Evolutionary conservation across 2,888 invertebrate species (phyloP).

Genomic region (Notodonta ziczac): DNA sequence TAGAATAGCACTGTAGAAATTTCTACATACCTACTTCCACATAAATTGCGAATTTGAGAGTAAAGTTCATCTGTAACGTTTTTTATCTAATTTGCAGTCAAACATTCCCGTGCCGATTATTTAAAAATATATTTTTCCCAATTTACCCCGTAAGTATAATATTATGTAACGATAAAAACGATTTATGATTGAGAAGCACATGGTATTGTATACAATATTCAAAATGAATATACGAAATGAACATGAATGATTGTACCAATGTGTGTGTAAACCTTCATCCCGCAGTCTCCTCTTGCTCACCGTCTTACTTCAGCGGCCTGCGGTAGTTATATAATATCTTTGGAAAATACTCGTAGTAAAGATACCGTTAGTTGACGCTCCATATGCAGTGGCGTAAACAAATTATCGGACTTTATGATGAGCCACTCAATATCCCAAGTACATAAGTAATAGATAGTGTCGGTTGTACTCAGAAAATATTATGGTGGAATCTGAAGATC

Average conservation of each 20-base stretch:
- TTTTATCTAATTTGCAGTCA: too few relatives aligned
- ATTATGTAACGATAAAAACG: not conserved
- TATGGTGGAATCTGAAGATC: not conserved
- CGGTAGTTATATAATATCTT: slow-evolving; percentile 46
- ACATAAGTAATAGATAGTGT: not conserved
- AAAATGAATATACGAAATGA: slow-evolving; percentile 15
- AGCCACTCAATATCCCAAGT: slow-evolving; percentile 47
- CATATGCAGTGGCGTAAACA: slow-evolving; percentile 76
- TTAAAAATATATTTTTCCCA: too few relatives aligned
- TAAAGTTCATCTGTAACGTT: too few relatives aligned
- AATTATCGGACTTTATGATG: slow-evolving; percentile 65
- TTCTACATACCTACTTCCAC: slow-evolving; percentile 7
- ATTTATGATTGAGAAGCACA: not conserved
- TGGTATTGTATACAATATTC: too few relatives aligned
- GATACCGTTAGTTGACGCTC: slow-evolving; percentile 51
- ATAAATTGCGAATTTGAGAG: slow-evolving; percentile 8
- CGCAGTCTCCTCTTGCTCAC: slow-evolving; percentile 24
- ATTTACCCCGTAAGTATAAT: too few relatives aligned
- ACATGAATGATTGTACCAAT: slow-evolving; percentile 36
- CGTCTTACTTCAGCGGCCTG: slow-evolving; percentile 28
- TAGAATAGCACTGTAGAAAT: slow-evolving; percentile 16
- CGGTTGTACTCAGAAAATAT: too few relatives aligned
- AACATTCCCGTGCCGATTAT: too few relatives aligned
- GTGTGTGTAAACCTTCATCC: slow-evolving; percentile 4
- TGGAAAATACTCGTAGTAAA: slow-evolving; percentile 56